phyloP scores from a whole-genome alignment of 2,113 vertebrate species.

The Sus scrofa region DNA sequence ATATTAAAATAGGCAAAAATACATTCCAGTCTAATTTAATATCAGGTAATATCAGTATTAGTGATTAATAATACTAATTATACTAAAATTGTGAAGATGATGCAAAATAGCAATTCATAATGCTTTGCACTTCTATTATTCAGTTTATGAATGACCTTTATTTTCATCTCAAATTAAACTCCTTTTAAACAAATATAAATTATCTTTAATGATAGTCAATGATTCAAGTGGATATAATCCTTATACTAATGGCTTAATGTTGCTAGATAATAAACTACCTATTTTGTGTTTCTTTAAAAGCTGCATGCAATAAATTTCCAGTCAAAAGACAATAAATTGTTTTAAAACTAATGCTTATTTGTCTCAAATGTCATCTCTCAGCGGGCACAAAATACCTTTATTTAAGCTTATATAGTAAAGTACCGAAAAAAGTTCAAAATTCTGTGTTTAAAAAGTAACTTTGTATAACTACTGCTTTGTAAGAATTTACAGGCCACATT shows the following conservation, averaged over 20 bases:
- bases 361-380: not conserved
- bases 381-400: not conserved
- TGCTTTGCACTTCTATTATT: not conserved
- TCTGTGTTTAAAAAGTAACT: not conserved
- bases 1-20: constrained; percentile 2
- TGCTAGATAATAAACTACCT: not conserved
- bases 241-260: not conserved
- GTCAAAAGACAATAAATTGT: not conserved
- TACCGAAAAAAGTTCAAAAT: not conserved
- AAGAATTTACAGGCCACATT: not conserved
- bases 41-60: not conserved
- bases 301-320: not conserved
- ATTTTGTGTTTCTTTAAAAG: not conserved
- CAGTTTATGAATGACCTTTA: not conserved
- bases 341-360: not conserved
- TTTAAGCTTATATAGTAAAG: not conserved
- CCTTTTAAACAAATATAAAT: not conserved
- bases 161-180: not conserved
- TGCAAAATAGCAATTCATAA: not conserved
- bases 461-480: not conserved
- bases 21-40: not conserved
- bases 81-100: not conserved
- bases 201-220: not conserved
- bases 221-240: not conserved
- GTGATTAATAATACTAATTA: not conserved